Evolutionary conservation across 1,140 invertebrate genomes (phyloP).

Genomic region (Aphis gossypii): DNA sequence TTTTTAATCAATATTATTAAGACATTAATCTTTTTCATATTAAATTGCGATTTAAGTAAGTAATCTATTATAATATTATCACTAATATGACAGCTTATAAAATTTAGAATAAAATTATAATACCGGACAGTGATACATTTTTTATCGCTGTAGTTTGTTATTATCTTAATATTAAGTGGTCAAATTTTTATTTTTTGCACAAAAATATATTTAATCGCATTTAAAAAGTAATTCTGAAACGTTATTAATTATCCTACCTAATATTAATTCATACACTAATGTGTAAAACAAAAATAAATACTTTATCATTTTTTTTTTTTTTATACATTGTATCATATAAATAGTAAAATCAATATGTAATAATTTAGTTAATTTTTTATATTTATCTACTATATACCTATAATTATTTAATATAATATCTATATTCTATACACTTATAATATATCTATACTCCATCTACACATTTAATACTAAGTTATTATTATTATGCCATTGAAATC

Average conservation of each 20-base stretch:
- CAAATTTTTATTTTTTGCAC: neutral
- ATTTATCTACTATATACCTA: too few species aligned
- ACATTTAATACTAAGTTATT: too few species aligned
- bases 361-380: too few species aligned
- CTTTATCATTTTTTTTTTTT: too few species aligned
- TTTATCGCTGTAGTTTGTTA: neutral
- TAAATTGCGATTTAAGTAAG: neutral
- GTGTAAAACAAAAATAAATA: too few species aligned
- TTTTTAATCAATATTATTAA: neutral
- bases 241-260: neutral
- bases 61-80: neutral
- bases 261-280: too few species aligned
- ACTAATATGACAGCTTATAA: neutral
- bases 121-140: neutral
- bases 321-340: too few species aligned
- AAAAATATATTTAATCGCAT: neutral
- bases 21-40: neutral
- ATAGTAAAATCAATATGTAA: too few species aligned
- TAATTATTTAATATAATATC: too few species aligned
- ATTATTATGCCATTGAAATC: too few species aligned
- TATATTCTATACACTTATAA: too few species aligned
- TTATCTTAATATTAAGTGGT: neutral
- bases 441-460: too few species aligned
- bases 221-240: neutral
- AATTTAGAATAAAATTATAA: conserved; percentile 5